These are phyloP conservation scores for Prunella fulvescens DNA, from an alignment of 2,113 vertebrate species.

Conservation along the genomic window DNA sequence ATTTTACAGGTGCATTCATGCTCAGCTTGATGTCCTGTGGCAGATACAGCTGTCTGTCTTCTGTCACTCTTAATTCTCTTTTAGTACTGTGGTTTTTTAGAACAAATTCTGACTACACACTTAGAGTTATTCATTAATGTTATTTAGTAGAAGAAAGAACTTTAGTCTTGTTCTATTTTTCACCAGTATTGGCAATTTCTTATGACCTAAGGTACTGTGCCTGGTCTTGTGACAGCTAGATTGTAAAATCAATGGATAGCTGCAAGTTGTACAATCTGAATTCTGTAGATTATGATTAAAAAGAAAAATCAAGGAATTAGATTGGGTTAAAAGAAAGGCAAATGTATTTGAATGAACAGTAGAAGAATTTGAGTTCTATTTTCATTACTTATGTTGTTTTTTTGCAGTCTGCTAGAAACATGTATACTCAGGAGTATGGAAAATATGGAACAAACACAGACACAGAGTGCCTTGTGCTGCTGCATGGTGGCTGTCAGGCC, in stretches of 20 bases:
- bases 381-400: neutral
- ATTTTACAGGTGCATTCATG: neutral
- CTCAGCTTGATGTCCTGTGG: neutral
- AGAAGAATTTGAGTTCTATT: neutral
- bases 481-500: neutral
- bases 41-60: neutral
- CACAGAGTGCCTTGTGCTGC: neutral
- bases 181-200: neutral
- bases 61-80: neutral
- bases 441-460: fast-evolving
- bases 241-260: neutral
- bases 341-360: neutral
- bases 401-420: neutral
- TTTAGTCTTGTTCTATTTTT: neutral
- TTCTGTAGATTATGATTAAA: neutral
- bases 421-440: neutral
- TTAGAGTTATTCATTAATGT: neutral
- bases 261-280: neutral
- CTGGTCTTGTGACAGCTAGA: neutral
- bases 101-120: neutral
- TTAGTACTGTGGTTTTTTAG: neutral
- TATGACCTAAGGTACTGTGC: neutral
- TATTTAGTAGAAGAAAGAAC: neutral
- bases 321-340: neutral
- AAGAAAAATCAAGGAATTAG: neutral